Evolutionary conservation across 1,140 invertebrate species (phyloP).

Genomic region (Goniozus legneri): DNA sequence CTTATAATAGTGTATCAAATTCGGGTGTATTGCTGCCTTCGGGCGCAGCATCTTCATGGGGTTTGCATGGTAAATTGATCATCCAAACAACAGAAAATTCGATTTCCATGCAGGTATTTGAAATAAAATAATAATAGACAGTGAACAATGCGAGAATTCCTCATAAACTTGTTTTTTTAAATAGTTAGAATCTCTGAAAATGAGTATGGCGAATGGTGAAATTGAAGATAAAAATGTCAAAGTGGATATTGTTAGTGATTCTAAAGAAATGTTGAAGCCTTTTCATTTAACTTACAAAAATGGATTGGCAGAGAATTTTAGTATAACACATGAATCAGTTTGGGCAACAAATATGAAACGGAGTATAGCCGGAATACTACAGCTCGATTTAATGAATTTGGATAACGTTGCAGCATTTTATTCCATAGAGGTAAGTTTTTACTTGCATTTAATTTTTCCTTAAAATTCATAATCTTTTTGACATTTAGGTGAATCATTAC

Average conservation of each 20-base stretch:
- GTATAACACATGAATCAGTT: conserved; percentile 52
- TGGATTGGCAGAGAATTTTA: conserved; percentile 46
- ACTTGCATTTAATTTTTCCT: neutral
- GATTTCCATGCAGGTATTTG: conserved; percentile 36
- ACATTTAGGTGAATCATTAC: conserved; percentile 43
- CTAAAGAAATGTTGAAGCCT: conserved; percentile 38
- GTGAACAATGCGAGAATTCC: neutral
- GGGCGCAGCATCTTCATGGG: conserved; percentile 43
- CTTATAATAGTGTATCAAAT: conserved; percentile 41
- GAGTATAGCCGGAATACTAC: conserved; percentile 62
- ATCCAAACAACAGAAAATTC: conserved; percentile 33
- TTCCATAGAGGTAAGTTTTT: conserved; percentile 40
- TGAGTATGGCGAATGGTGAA: conserved; percentile 39
- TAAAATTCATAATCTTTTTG: neutral
- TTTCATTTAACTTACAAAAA: conserved; percentile 44
- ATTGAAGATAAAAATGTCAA: conserved; percentile 16
- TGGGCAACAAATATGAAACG: conserved; percentile 69
- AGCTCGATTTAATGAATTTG: conserved; percentile 48
- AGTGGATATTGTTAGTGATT: conserved; percentile 27
- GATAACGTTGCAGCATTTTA: conserved; percentile 41
- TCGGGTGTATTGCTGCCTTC: conserved; percentile 43
- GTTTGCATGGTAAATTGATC: conserved; percentile 36
- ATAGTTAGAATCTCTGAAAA: conserved; percentile 37
- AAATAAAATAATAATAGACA: neutral
- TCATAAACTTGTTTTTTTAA: conserved; percentile 10